Percentiles rank a stretch among this genome's conserved stretches.
Conservation (phyloP, 2,888 invertebrate genomes). For the Liopterus haemorrhoidalis region DNA sequence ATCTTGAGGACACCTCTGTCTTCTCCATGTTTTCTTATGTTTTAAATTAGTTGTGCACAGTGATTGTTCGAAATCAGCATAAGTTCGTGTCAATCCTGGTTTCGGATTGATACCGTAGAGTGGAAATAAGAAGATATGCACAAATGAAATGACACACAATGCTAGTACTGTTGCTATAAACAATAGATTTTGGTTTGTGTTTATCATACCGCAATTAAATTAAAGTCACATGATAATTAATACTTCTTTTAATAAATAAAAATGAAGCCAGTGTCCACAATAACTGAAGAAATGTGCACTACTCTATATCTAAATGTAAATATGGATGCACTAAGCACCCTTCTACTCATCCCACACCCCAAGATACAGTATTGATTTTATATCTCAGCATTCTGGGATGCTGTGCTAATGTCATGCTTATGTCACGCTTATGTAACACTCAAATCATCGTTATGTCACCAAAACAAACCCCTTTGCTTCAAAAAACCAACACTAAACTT, state of each 20-base stretch:
- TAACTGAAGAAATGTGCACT: constrained; percentile 7
- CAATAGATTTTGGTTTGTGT: constrained; percentile 54
- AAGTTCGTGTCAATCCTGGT: constrained; percentile 45
- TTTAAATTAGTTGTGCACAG: constrained; percentile 49
- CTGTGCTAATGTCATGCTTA: too few species aligned
- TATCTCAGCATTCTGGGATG: constrained; percentile 4
- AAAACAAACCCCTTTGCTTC: too few species aligned
- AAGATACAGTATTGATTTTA: constrained; percentile 9
- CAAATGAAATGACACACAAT: constrained; percentile 53
- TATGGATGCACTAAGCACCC: constrained; percentile 9
- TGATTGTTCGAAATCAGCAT: constrained; percentile 51
- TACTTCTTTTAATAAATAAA: neutral
- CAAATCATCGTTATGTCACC: neutral
- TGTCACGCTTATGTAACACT: neutral
- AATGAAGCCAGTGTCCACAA: neutral
- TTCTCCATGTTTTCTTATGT: constrained; percentile 42
- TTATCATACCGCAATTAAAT: constrained; percentile 44
- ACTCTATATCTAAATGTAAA: constrained; percentile 9
- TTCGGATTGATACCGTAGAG: constrained; percentile 47
- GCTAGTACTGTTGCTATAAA: constrained; percentile 54
- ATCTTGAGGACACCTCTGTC: constrained; percentile 44
- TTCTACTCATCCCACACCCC: constrained; percentile 1
- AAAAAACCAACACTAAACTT: too few species aligned
- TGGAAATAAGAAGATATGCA: constrained; percentile 56
- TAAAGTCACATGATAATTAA: constrained; percentile 3